Evolutionary conservation across 1,140 invertebrate species (phyloP).

Genomic region (Macrosteles quadrilineatus): DNA sequence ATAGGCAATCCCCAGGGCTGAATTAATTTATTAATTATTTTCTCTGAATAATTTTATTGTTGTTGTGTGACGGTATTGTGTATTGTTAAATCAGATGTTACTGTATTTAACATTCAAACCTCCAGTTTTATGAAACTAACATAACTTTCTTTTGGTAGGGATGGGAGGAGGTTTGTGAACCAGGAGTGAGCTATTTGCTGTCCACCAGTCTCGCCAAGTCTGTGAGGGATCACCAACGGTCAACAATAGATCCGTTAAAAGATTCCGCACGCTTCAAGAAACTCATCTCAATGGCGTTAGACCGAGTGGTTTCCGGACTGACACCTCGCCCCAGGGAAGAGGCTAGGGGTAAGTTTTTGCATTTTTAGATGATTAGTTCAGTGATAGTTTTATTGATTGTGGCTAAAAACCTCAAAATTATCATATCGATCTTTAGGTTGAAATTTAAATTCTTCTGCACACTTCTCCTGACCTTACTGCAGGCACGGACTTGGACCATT

Average conservation of each 20-base stretch:
- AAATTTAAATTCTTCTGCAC: too few relatives aligned
- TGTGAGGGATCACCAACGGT: conserved; percentile 52
- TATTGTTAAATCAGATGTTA: neutral
- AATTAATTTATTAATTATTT: neutral
- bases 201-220: conserved; percentile 55
- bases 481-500: too few relatives aligned
- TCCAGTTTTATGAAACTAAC: neutral
- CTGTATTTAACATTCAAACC: neutral
- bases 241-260: conserved; percentile 49
- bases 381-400: too few relatives aligned
- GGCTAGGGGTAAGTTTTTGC: conserved; percentile 24
- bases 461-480: too few relatives aligned
- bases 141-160: conserved; percentile 50
- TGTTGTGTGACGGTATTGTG: neutral
- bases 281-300: conserved; percentile 57
- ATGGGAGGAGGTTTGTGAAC: conserved; percentile 62
- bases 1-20: neutral
- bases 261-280: conserved; percentile 57
- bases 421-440: too few relatives aligned
- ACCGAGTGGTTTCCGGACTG: conserved; percentile 50
- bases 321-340: conserved; percentile 44
- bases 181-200: conserved; percentile 56
- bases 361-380: neutral
- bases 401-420: too few relatives aligned
- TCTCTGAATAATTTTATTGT: neutral